phyloP scores from a whole-genome alignment of 2,797 vertebrate species.

The Ptychadena robeensis region DNA sequence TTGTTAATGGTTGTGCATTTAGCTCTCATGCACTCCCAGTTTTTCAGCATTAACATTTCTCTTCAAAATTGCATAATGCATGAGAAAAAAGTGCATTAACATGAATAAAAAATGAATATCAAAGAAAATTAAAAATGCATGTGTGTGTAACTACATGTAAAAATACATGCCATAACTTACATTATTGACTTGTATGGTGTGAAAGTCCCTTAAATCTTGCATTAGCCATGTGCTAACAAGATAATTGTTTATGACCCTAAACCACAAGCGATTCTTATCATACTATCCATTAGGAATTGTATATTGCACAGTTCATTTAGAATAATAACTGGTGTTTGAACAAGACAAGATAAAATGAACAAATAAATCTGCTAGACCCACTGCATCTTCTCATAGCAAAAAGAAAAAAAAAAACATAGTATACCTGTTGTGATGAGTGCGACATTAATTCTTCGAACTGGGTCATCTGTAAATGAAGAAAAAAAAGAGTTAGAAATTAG shows the following conservation, averaged over 20 bases:
- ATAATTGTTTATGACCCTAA: neutral
- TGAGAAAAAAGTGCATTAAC: neutral
- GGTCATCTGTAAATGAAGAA: slow-evolving; percentile 24
- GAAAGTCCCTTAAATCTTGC: neutral
- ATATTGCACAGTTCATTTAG: neutral
- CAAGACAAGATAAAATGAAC: neutral
- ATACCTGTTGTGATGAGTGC: slow-evolving; percentile 10
- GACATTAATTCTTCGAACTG: slow-evolving; percentile 4
- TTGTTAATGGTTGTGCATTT: neutral
- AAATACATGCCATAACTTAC: neutral
- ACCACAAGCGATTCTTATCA: neutral
- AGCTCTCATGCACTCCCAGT: no score
- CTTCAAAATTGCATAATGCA: neutral
- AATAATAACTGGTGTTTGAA: neutral
- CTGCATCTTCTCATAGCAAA: neutral
- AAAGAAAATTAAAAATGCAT: neutral
- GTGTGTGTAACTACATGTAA: neutral
- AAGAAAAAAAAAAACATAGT: neutral
- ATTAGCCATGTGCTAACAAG: neutral
- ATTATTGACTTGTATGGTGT: neutral
- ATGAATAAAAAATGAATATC: neutral
- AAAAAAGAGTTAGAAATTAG: neutral
- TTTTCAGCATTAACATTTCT: neutral
- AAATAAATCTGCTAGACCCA: neutral
- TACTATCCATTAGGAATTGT: neutral